Conservation (phyloP, 2,888 invertebrate genomes). For the Drosophila bunnanda region DNA sequence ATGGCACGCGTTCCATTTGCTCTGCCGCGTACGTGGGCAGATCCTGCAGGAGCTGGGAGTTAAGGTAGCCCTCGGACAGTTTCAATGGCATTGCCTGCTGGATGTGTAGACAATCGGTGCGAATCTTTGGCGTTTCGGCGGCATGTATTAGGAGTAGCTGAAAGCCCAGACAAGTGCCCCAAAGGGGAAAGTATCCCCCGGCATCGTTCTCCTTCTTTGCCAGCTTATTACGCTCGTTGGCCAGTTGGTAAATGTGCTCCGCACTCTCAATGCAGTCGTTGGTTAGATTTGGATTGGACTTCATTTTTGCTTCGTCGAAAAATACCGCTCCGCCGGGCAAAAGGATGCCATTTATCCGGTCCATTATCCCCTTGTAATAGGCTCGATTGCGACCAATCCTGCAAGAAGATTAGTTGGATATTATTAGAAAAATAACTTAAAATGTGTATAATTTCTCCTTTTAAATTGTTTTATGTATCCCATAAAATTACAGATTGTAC, state of each 20-base stretch:
- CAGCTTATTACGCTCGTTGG: constrained; percentile 88
- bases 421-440: too few relatives aligned
- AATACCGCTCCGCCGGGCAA: constrained; percentile 92
- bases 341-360: constrained; percentile 89
- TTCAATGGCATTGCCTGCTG: constrained; percentile 88
- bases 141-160: constrained; percentile 90
- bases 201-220: constrained; percentile 88
- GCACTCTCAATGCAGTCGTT: constrained; percentile 88
- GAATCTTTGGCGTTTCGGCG: constrained; percentile 85
- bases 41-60: constrained; percentile 88
- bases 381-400: constrained; percentile 87
- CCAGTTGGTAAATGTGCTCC: constrained; percentile 88
- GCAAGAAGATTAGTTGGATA: constrained; percentile 34
- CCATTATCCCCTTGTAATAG: constrained; percentile 87
- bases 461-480: not conserved
- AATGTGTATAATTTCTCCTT: not conserved
- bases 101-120: constrained; percentile 87
- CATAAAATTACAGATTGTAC: not conserved
- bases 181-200: constrained; percentile 92
- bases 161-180: constrained; percentile 95
- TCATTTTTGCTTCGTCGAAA: constrained; percentile 85
- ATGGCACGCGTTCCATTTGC: constrained; percentile 86
- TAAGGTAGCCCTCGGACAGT: constrained; percentile 86
- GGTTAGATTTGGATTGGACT: constrained; percentile 46
- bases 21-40: constrained; percentile 87